Evolutionary conservation across 2,888 invertebrate species (phyloP), one percentile per base, ranked within the genome.

Genomic region (Cremastinae sp.): DNA sequence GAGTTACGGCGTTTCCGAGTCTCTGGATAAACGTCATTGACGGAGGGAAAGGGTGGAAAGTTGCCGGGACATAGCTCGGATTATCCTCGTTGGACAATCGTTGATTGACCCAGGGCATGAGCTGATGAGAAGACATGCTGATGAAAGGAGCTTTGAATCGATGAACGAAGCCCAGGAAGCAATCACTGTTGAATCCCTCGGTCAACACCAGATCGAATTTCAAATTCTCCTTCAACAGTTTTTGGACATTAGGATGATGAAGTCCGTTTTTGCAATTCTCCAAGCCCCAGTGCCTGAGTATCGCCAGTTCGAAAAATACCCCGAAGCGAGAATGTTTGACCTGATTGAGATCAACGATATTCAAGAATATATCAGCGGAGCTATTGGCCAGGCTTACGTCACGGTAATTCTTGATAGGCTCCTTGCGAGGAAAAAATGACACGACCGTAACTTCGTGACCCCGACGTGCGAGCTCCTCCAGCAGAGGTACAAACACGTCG

Each of bases 131-230:
- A 7, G 92, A 92, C 2, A 93, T 81, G 0, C 91, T 91, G 0
- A 94, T 91, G 0, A 93, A 91, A 0, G 94, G 94, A 0, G 92
- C 93, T 49, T 91, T 87, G 10, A 94, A 91, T 4, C 79, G 92
- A 82, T 94, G 91, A 0, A 93, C 93, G 37, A 96, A 86, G 1
- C 93, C 93, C 79, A 94, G 88, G 85, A 93, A 93, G 85, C 95
- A 95, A 83, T 95, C 94, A 58, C 92, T 92, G 79, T 94, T 94
- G 84, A 96, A 95, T 69, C 92, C 92, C 88, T 96, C 95, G 64
- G 93, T 90, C 0, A 96, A 86, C 4, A 95, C 91, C 0, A 95
- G 86, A 86, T 96, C 95, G 83, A 93, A 95, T 56, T 92, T 92
- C 1, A 90, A 88, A 77, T 90, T 90, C 1, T 84, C 83, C 49